Percentiles rank a stretch among this genome's conserved stretches.
Evolutionary conservation across 2,797 vertebrate species (phyloP).

Genomic region (Enteromius viviparus): DNA sequence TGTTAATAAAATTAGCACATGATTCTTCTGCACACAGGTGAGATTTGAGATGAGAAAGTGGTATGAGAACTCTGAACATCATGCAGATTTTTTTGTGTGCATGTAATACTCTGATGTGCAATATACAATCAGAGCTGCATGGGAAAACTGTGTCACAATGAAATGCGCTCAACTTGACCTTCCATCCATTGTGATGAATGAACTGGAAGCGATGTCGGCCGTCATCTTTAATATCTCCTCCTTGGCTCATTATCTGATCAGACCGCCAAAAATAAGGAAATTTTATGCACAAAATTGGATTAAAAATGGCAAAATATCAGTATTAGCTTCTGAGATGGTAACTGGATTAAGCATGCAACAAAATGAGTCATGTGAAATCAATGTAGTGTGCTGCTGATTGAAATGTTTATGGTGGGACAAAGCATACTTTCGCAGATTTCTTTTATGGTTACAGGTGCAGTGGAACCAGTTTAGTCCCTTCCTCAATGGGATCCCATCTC

Average conservation of each 20-base stretch:
- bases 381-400: constrained; percentile 19
- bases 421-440: background rate
- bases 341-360: constrained; percentile 5
- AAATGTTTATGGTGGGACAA: constrained; percentile 7
- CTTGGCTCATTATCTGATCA: constrained; percentile 20
- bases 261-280: background rate
- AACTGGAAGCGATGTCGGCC: background rate
- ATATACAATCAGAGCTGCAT: background rate
- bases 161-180: background rate
- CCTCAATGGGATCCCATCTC: background rate
- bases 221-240: constrained; percentile 15
- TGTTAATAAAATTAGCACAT: background rate
- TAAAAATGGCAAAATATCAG: background rate
- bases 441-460: background rate
- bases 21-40: background rate
- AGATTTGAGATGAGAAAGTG: background rate
- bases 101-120: constrained; percentile 18
- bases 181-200: constrained; percentile 20
- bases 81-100: background rate
- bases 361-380: constrained; percentile 25
- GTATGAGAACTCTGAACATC: background rate
- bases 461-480: background rate
- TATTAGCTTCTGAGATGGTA: background rate
- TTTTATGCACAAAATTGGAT: background rate
- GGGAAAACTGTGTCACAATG: background rate